phyloP scores from a whole-genome alignment of 2,113 vertebrate genomes.

The Herpetotheres cachinnans region DNA sequence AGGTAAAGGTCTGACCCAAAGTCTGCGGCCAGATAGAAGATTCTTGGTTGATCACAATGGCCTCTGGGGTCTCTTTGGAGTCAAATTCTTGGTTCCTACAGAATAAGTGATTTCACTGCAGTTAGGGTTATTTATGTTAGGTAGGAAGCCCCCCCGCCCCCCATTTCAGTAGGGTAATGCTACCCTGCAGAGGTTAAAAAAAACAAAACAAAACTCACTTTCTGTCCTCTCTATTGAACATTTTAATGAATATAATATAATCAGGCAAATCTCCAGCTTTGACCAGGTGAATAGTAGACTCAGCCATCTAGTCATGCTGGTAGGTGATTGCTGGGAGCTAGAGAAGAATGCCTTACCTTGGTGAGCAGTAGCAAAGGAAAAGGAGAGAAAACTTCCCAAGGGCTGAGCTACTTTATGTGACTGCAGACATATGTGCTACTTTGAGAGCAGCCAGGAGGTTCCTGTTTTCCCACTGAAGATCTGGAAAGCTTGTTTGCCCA shows the following conservation, averaged over 20 bases:
- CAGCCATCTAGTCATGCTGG: neutral
- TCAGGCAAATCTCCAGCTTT: neutral
- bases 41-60: neutral
- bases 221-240: neutral
- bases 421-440: neutral
- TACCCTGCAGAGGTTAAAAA: neutral
- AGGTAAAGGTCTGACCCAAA: neutral
- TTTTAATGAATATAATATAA: neutral
- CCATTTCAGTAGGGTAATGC: neutral
- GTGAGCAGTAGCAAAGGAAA: neutral
- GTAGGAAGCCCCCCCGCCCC: neutral
- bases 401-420: neutral
- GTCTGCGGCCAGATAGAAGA: neutral
- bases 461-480: neutral
- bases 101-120: neutral
- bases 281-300: too few relatives aligned
- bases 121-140: neutral
- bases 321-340: neutral
- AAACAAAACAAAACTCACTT: neutral
- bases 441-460: neutral
- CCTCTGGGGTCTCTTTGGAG: neutral
- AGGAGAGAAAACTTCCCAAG: neutral
- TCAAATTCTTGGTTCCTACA: neutral
- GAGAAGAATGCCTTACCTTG: neutral
- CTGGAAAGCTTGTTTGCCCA: neutral